Evolutionary conservation across 1,140 invertebrate species (phyloP).

Genomic region (Zaprionus capensis): DNA sequence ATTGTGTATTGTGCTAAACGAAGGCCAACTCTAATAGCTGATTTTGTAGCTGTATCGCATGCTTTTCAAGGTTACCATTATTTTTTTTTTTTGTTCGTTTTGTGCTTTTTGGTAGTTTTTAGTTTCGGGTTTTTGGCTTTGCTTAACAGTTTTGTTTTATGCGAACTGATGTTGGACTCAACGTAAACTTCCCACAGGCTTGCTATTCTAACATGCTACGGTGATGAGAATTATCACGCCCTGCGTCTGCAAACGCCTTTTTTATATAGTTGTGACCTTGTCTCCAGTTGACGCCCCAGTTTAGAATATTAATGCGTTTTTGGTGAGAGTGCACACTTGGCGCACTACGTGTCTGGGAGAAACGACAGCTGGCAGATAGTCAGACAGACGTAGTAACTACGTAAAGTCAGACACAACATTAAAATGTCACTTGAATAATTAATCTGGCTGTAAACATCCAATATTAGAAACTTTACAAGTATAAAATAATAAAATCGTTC

Average conservation of each 20-base stretch:
- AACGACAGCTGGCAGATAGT: slow-evolving; percentile 43
- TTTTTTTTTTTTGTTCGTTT: slow-evolving; percentile 16
- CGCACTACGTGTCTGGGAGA: slow-evolving; percentile 48
- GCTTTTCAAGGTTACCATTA: slow-evolving; percentile 59
- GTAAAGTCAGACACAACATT: slow-evolving; percentile 15
- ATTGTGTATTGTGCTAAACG: slow-evolving; percentile 25
- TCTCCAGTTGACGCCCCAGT: slow-evolving; percentile 5
- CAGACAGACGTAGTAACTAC: neutral
- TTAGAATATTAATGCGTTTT: slow-evolving; percentile 69
- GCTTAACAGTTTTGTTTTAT: slow-evolving; percentile 9
- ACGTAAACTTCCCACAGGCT: slow-evolving; percentile 49
- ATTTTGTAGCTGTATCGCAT: slow-evolving; percentile 30
- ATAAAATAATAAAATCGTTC: slow-evolving; percentile 3
- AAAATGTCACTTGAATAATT: slow-evolving; percentile 32
- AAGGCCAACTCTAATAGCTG: slow-evolving; percentile 32
- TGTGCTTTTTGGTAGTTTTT: neutral
- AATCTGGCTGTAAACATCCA: neutral
- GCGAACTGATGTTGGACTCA: slow-evolving; percentile 25
- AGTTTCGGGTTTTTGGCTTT: slow-evolving; percentile 4
- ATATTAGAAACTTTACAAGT: neutral
- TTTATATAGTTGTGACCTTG: neutral
- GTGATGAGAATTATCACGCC: slow-evolving; percentile 10
- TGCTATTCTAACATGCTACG: slow-evolving; percentile 12
- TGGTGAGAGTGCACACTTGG: slow-evolving; percentile 67
- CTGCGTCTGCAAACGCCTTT: neutral